Conservation (phyloP, 2,113 vertebrate species). For the Colaptes auratus region DNA sequence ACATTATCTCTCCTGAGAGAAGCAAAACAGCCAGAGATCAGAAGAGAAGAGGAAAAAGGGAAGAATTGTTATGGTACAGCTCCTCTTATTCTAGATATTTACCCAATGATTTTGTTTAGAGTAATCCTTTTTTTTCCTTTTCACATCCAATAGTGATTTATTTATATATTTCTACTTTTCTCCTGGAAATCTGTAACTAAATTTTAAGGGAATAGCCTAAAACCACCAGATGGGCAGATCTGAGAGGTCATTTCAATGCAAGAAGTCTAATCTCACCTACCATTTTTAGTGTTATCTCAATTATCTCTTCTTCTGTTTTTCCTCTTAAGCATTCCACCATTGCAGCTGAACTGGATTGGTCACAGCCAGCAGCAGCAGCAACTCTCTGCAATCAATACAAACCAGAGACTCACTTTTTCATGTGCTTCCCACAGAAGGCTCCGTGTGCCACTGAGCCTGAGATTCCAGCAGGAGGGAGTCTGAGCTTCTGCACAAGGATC, state of each 20-base stretch:
- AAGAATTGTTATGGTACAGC: too few relatives aligned
- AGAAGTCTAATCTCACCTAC: background rate
- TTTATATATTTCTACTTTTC: too few relatives aligned
- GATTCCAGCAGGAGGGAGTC: background rate
- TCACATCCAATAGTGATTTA: too few relatives aligned
- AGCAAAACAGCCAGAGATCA: too few relatives aligned
- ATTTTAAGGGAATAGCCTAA: too few relatives aligned
- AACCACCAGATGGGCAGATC: too few relatives aligned
- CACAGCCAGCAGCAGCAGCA: background rate
- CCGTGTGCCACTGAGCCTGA: fast-evolving
- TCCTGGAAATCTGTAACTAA: too few relatives aligned
- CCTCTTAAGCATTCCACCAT: constrained; percentile 42
- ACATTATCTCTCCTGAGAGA: too few relatives aligned
- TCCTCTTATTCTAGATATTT: too few relatives aligned
- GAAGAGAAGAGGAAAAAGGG: too few relatives aligned
- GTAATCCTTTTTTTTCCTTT: too few relatives aligned
- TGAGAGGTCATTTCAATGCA: background rate
- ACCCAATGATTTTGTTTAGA: too few relatives aligned
- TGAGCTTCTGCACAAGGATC: background rate
- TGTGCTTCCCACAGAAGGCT: background rate
- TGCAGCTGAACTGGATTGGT: constrained; percentile 11
- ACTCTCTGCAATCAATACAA: constrained; percentile 9
- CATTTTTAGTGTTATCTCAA: background rate
- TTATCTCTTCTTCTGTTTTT: constrained; percentile 33
- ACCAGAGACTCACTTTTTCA: background rate